A percentile compares a stretch with the other conserved stretches of the same genome.
Conservation (phyloP, 2,888 invertebrate genomes). For the Ephialtes manifestator region DNA sequence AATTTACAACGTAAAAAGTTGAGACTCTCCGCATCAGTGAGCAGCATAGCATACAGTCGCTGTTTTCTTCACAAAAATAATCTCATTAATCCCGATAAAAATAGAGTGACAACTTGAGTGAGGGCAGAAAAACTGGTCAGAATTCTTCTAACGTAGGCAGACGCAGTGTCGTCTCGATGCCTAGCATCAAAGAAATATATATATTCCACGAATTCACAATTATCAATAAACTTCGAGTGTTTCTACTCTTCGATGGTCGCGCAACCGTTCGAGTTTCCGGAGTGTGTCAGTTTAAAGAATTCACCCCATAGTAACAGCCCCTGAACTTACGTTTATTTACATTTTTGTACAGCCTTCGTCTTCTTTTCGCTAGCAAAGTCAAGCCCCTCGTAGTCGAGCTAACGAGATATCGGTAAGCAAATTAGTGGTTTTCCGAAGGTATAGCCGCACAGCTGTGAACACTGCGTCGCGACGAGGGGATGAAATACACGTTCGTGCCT, state of each 20-base stretch:
- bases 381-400: constrained; percentile 68
- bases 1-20: not conserved
- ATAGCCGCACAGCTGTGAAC: constrained; percentile 17
- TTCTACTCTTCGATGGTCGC: not conserved
- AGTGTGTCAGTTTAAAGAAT: not conserved
- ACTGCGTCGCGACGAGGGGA: constrained; percentile 14
- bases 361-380: constrained; percentile 25
- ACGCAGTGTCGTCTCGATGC: not conserved
- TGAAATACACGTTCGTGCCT: constrained; percentile 23
- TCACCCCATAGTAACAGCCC: not conserved
- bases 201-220: not conserved
- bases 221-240: not conserved
- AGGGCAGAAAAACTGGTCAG: not conserved
- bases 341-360: not conserved
- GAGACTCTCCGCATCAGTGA: not conserved
- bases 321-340: constrained; percentile 7
- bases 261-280: not conserved
- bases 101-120: not conserved
- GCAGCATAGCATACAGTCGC: not conserved
- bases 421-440: constrained; percentile 72
- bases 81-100: constrained; percentile 1
- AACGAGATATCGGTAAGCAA: constrained; percentile 82
- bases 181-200: not conserved
- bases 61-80: not conserved
- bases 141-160: not conserved